Evolutionary conservation across 2,888 invertebrate genomes (phyloP).

Genomic region (Torymus auratus): DNA sequence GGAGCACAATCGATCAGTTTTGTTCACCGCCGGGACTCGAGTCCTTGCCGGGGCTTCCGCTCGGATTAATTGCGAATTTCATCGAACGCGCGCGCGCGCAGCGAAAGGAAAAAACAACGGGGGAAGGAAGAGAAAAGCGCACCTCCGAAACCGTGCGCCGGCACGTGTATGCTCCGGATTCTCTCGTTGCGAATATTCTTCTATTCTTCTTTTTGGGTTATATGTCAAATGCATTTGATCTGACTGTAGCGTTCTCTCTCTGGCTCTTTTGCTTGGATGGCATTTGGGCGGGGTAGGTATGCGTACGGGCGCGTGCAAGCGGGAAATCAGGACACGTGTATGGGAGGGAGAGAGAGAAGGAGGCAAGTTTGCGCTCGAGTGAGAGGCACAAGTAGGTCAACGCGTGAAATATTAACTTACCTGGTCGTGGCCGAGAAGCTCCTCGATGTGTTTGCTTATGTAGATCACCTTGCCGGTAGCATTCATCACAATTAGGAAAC

Average conservation of each 20-base stretch:
- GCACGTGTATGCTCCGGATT: slow-evolving; percentile 20
- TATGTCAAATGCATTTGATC: no score
- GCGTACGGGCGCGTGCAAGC: background rate
- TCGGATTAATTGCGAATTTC: no score
- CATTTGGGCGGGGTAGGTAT: background rate
- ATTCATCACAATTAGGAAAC: slow-evolving; percentile 89
- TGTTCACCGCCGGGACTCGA: no score
- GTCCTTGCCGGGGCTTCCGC: no score
- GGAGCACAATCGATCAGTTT: no score
- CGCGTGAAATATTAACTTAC: slow-evolving; percentile 75
- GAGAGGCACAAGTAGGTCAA: slow-evolving; percentile 28
- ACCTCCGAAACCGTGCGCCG: no score
- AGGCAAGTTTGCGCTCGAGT: background rate
- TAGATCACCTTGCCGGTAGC: slow-evolving; percentile 90
- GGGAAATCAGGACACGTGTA: no score
- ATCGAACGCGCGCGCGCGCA: no score
- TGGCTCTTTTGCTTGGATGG: background rate
- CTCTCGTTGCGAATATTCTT: background rate
- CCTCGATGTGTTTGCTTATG: slow-evolving; percentile 90
- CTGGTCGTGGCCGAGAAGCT: slow-evolving; percentile 90
- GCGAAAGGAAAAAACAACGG: no score
- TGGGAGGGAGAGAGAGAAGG: slow-evolving; percentile 8
- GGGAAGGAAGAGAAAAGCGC: no score
- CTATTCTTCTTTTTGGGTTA: no score
- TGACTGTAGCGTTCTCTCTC: no score